A percentile compares a stretch with the other conserved stretches of the same genome.
These are phyloP conservation scores for Tipula lateralis DNA, from an alignment of 2,888 invertebrate species.

Conservation along the genomic window DNA sequence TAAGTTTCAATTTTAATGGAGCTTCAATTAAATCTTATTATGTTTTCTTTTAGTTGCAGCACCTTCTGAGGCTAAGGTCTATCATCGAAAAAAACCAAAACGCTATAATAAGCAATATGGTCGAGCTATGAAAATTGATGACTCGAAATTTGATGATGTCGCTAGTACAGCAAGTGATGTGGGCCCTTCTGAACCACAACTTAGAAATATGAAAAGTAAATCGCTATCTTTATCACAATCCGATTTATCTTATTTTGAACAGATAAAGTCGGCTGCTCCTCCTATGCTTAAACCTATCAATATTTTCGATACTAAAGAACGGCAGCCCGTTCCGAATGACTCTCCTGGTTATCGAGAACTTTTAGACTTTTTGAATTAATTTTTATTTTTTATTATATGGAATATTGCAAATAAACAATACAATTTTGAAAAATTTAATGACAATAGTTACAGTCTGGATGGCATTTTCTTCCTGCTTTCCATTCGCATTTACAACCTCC, in stretches of 20 bases:
- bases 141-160: not conserved
- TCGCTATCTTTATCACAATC: not conserved
- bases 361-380: not conserved
- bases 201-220: not conserved
- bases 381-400: not conserved
- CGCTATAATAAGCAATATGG: not conserved
- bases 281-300: not conserved
- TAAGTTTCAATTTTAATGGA: not conserved
- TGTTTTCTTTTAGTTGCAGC: not conserved
- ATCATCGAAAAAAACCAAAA: not conserved
- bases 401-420: not conserved
- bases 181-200: not conserved
- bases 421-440: constrained; percentile 29
- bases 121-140: not conserved
- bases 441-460: constrained; percentile 32
- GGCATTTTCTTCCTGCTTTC: constrained; percentile 28
- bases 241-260: not conserved
- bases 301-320: not conserved
- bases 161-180: not conserved
- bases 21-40: not conserved
- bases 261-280: not conserved
- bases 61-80: not conserved
- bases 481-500: constrained; percentile 33
- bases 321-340: not conserved
- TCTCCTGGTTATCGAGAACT: not conserved